Base-by-base conservation (phyloP, 2,797 vertebrate genomes). In the Paratrypauchen microcephalus region DNA sequence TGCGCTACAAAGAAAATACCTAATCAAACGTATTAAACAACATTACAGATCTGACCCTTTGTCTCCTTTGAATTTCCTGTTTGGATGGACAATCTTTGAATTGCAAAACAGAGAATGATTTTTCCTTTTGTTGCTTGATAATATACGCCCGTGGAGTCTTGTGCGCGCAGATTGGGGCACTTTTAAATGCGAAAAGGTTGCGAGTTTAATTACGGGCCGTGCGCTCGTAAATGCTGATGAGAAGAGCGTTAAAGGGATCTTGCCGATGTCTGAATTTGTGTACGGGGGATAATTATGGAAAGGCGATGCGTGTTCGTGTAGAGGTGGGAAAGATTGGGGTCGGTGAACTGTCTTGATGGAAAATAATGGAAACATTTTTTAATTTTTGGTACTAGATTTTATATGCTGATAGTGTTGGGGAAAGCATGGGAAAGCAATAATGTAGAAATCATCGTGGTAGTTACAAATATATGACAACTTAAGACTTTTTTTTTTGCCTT, bases 51-150 rank as follows among this genome's bases (percentile, higher is more conserved):
- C 68, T 59, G 63, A 63, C 0, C 2, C n/a, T 72, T 69, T 73
- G 64, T 68, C 19, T 70, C 58, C 75, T 66, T 85, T 89, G 84
- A 90, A 90, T 86, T 88, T 77, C 72, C 54, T 62, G 82, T 88
- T 86, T 86, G 81, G 85, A 88, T 87, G 78, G 70, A 60, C 15
- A 55, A 0, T 18, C 87, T 89, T 88, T 88, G 82, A 85, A 88
- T 82, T 82, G 83, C 68, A 81, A 81, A 88, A 87, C 55, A 73
- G 7, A 32, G 70, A 65, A 60, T 48, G 71, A 80, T 84, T 83
- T 45, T 76, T 26, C 72, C 77, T 89, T 84, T 45, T 86, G 80
- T 77, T 74, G 66, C 60, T 64, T 63, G 68, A 74, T 70, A 68
- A 78, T 83, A 80, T 72, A 69, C 69, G 68, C 77, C 79, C 68